phyloP scores from a whole-genome alignment of 2,888 invertebrate genomes.

The Opisthograptis luteolata region DNA sequence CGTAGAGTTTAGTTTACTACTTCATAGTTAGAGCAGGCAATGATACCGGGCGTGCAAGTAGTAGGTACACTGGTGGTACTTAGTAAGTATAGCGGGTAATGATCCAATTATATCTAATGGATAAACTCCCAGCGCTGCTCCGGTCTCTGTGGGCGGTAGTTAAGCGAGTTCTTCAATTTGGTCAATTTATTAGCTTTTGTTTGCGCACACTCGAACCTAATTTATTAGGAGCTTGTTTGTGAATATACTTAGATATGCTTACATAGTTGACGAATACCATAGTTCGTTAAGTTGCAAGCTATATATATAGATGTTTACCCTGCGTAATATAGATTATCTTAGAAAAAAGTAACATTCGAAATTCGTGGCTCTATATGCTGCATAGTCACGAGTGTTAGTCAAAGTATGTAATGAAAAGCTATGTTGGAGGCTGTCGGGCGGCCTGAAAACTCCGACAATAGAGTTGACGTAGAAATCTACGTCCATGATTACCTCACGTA shows the following conservation, averaged over 20 bases:
- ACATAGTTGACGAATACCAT: no score
- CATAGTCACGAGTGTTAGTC: no score
- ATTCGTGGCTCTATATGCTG: no score
- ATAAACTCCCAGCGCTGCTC: constrained; percentile 51
- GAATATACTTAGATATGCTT: no score
- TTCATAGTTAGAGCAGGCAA: constrained; percentile 5
- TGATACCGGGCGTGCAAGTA: constrained; percentile 28
- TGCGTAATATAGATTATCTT: no score
- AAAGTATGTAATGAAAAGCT: no score
- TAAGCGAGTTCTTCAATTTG: constrained; percentile 39
- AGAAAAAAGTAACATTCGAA: no score
- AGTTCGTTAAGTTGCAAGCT: no score
- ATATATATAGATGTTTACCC: no score
- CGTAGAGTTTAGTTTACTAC: no score
- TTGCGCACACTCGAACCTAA: constrained; percentile 6
- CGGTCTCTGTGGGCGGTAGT: constrained; percentile 25
- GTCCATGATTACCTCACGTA: constrained; percentile 1
- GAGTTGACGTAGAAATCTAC: no score
- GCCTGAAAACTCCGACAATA: neutral
- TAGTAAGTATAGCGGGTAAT: constrained; percentile 33
- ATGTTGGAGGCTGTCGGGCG: no score
- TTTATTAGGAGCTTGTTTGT: neutral
- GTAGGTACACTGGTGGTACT: constrained; percentile 23
- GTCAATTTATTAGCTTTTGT: constrained; percentile 39
- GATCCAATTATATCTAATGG: constrained; percentile 79